Evolutionary conservation across 2,888 invertebrate genomes (phyloP), one percentile per base, ranked within the genome.

Genomic region (Oligia fasciuncula): DNA sequence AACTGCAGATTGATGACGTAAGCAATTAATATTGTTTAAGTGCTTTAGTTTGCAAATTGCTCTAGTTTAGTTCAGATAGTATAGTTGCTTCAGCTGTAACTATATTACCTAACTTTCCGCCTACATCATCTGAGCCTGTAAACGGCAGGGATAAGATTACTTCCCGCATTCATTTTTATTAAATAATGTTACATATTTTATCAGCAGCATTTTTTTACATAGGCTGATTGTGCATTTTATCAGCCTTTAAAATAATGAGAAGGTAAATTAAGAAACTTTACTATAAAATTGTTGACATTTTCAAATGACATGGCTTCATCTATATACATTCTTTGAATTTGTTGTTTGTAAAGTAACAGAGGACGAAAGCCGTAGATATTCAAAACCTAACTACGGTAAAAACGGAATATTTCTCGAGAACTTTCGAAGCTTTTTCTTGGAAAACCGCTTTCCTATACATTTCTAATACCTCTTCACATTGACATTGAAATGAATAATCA

Each of bases 31-130:
- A 79, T 70, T 70, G 73, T 75, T 84, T 68, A 82, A 87, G 76
- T 82, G 68, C 71, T 87, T 80, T 77, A 82, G 85, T 87, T 85
- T 40, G 46, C 63, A 79, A 72, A 86, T 80, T 79, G 85, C 80
- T 80, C 46, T 17, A 79, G 68, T 65, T 68, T n/a, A 81, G 77
- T 77, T 86, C 13, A 76, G 77, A 78, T 80, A 77, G 76, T 70
- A 73, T 43, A 67, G 68, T 80, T 75, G 66, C 60, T 86, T 83
- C 62, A 79, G 77, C 70, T 78, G 73, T 69, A 60, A 54, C 73
- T 70, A 75, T 74, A 83, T 80, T 74, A 57, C 8, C 46, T 70
- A 85, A 80, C 63, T 83, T 80, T 76, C n/a, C 29, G 54, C 23
- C 73, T 60, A 51, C 19, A 66, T 29, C 62, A 79, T 69, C 60